Percentiles rank a stretch among this genome's conserved stretches.
These are phyloP conservation scores for Capricornis sumatraensis DNA, from an alignment of 2,113 vertebrate genomes.

Conservation along the genomic window DNA sequence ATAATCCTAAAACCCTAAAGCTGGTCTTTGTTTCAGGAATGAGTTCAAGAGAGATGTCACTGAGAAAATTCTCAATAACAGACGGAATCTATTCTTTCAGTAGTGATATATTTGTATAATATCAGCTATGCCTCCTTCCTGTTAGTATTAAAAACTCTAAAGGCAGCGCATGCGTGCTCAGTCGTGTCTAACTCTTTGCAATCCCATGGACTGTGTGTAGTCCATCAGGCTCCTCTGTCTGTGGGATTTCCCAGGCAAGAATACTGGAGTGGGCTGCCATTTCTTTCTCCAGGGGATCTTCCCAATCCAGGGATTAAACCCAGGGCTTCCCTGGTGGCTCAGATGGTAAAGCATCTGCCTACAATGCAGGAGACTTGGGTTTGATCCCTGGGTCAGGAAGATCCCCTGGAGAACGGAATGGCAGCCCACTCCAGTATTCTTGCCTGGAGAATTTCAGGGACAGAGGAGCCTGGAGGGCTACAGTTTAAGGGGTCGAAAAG, in stretches of 20 bases:
- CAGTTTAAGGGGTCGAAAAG: background rate
- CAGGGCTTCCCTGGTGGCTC: background rate
- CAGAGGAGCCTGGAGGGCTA: background rate
- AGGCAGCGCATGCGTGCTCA: background rate
- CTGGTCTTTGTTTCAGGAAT: background rate
- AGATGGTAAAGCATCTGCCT: background rate
- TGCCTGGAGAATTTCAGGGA: background rate
- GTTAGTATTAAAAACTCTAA: background rate
- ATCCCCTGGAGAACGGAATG: background rate
- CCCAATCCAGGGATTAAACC: background rate
- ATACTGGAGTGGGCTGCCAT: background rate
- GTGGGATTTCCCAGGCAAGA: background rate
- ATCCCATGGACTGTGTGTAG: background rate
- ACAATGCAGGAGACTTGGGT: background rate
- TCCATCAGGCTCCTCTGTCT: background rate
- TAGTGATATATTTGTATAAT: background rate
- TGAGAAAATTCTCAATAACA: background rate
- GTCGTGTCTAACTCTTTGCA: background rate
- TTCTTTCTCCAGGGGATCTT: background rate
- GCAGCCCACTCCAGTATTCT: background rate
- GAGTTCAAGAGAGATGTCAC: background rate
- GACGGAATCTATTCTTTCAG: background rate
- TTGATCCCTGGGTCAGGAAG: background rate
- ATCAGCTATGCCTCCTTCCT: background rate
- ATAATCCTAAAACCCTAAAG: background rate